These are phyloP conservation scores for Ciona savignyi DNA, from an alignment of 23 tunicate species.

Conservation along the genomic window DNA sequence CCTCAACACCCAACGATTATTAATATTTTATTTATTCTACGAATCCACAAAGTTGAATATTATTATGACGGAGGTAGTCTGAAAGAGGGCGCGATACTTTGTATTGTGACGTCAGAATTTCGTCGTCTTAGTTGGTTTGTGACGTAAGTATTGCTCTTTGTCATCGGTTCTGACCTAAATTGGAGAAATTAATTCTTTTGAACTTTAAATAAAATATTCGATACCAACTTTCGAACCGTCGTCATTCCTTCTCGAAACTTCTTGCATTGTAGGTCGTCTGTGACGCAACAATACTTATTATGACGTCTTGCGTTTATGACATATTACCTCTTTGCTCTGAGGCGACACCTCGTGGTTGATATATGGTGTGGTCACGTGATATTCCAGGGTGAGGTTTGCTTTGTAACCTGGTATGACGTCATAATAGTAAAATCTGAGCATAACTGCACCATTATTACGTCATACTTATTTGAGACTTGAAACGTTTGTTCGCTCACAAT, in stretches of 20 bases:
- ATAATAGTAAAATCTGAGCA: not conserved
- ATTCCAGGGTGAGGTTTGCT: not conserved
- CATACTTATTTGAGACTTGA: not conserved
- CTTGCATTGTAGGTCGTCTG: not conserved
- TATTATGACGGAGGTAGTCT: not conserved
- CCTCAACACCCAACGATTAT: no score
- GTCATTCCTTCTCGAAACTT: not conserved
- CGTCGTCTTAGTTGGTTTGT: not conserved
- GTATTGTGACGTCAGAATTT: not conserved
- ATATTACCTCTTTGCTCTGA: not conserved
- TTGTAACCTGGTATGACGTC: not conserved
- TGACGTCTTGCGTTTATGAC: no score
- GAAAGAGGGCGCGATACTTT: not conserved
- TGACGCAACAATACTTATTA: not conserved
- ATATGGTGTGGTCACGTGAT: not conserved
- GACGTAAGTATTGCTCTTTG: not conserved
- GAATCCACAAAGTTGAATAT: no score
- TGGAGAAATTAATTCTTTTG: not conserved
- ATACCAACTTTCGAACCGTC: no score
- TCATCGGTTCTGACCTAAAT: not conserved
- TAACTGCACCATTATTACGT: not conserved
- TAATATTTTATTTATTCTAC: no score
- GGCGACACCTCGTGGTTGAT: not conserved
- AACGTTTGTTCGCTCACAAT: not conserved
- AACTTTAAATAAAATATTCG: not conserved